Evolutionary conservation across 2,888 invertebrate genomes (phyloP).

Genomic region (Aphodius granarius): DNA sequence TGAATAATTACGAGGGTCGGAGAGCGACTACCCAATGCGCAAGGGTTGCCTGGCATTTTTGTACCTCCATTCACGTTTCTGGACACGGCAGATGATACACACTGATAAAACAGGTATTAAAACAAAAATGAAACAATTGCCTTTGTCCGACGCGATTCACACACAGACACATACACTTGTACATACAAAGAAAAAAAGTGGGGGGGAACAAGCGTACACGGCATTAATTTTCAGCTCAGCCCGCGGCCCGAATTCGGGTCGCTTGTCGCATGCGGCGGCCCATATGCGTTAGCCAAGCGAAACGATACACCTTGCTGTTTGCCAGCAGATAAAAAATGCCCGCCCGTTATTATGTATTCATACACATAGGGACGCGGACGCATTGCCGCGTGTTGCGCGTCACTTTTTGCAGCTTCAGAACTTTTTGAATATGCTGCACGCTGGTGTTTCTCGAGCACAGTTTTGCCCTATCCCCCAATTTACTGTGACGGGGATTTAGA

Average conservation of each 20-base stretch:
- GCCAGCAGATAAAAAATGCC: not conserved
- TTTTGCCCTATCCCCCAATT: not conserved
- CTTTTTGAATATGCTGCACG: not conserved
- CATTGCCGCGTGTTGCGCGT: not conserved
- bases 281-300: not conserved
- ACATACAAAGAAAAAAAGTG: not conserved
- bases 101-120: constrained; percentile 10
- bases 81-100: not conserved
- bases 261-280: not conserved
- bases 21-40: not conserved
- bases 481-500: not conserved
- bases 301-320: not conserved
- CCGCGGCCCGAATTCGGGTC: not conserved
- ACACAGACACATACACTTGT: too few species aligned
- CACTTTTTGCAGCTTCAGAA: not conserved
- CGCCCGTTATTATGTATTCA: not conserved
- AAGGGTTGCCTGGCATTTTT: not conserved
- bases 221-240: not conserved
- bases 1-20: constrained; percentile 6
- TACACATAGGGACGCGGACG: not conserved
- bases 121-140: constrained; percentile 9
- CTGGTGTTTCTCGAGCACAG: not conserved
- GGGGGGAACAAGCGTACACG: not conserved
- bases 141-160: constrained; percentile 3
- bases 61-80: not conserved